Evolutionary conservation across 2,113 vertebrate genomes (phyloP).

Genomic region (Prolemur simus): DNA sequence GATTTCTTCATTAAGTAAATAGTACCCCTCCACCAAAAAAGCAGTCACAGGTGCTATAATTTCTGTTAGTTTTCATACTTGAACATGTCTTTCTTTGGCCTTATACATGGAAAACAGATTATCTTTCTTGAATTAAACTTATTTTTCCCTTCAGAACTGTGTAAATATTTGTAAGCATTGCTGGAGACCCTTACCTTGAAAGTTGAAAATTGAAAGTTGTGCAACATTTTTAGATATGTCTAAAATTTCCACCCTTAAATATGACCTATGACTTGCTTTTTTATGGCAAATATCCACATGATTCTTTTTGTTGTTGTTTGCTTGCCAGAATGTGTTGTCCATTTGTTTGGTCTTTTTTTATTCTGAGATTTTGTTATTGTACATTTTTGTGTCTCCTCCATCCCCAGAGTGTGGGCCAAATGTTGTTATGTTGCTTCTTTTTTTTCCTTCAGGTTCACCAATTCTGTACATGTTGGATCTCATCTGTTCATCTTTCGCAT

Average conservation of each 20-base stretch:
- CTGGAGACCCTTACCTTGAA: not conserved
- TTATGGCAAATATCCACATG: not conserved
- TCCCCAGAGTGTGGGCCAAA: fast-evolving
- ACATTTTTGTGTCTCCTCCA: not conserved
- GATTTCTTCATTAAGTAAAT: not conserved
- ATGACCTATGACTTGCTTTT: not conserved
- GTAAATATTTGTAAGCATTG: not conserved
- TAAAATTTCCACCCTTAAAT: not conserved
- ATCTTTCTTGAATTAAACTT: not conserved
- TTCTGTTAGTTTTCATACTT: not conserved
- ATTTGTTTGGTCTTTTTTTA: not conserved
- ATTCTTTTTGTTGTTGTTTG: not conserved
- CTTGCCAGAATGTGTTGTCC: not conserved
- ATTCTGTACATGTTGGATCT: not conserved
- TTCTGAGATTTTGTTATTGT: not conserved
- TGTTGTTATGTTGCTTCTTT: not conserved
- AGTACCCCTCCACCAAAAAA: not conserved
- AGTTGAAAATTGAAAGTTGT: not conserved
- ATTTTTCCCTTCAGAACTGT: not conserved
- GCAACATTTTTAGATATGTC: not conserved
- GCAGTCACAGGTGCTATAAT: fast-evolving
- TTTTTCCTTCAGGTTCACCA: not conserved
- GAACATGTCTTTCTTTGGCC: not conserved
- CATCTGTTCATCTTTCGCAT: not conserved
- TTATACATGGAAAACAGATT: not conserved